phyloP scores from a whole-genome alignment of 2,113 vertebrate species.

The Leucoraja erinaceus region DNA sequence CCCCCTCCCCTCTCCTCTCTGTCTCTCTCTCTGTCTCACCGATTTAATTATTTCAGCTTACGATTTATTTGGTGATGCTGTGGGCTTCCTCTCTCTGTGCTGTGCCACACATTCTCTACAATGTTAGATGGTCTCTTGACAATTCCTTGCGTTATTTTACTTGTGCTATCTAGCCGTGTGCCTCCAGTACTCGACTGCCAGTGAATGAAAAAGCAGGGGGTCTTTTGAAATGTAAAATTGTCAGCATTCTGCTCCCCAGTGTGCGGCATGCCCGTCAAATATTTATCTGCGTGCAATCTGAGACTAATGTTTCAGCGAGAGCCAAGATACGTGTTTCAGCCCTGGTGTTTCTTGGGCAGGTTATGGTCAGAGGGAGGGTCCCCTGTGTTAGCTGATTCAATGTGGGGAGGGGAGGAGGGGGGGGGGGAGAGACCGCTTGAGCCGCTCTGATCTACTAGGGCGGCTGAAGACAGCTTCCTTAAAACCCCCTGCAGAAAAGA shows the following conservation, averaged over 20 bases:
- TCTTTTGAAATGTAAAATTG: neutral
- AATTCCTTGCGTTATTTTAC: neutral
- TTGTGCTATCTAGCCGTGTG: neutral
- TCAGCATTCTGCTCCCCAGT: neutral
- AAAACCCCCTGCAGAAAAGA: neutral
- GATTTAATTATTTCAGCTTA: neutral
- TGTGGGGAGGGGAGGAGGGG: no score
- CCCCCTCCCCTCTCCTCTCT: no score
- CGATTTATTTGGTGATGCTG: neutral
- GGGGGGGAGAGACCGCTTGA: neutral
- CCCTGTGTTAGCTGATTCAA: neutral
- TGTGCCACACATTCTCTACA: no score
- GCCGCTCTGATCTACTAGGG: neutral
- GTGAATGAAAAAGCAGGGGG: neutral
- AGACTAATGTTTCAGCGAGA: neutral
- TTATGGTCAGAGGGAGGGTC: neutral
- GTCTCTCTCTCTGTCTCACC: no score
- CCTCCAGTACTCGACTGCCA: neutral
- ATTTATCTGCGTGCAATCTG: neutral
- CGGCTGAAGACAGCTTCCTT: neutral
- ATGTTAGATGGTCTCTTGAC: neutral
- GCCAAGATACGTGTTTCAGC: neutral
- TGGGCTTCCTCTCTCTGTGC: no score
- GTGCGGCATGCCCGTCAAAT: neutral
- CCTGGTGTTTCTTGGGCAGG: neutral